Evolutionary conservation across 2,797 vertebrate genomes (phyloP).

Genomic region (Pachyuromys duprasi): DNA sequence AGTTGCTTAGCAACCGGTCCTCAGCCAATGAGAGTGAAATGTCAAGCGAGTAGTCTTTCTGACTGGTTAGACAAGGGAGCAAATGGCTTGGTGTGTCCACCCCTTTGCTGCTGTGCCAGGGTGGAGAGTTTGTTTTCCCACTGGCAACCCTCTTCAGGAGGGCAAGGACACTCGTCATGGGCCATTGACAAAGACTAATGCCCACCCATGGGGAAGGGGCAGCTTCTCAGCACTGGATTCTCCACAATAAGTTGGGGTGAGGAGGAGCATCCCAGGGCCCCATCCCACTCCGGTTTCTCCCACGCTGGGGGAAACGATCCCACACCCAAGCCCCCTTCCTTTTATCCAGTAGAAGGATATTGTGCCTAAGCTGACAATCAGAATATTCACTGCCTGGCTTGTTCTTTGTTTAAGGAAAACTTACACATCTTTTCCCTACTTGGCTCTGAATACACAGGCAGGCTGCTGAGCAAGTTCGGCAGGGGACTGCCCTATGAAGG

Average conservation of each 20-base stretch:
- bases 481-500: not conserved
- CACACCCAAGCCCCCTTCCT: not conserved
- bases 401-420: not conserved
- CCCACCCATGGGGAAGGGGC: not conserved
- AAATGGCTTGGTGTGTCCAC: not conserved
- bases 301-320: not conserved
- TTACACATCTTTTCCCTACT: not conserved
- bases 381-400: not conserved
- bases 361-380: not conserved
- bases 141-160: not conserved
- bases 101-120: not conserved
- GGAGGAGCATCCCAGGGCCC: not conserved
- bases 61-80: constrained; percentile 67
- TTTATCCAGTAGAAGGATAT: not conserved
- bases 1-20: constrained; percentile 75
- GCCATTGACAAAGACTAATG: not conserved
- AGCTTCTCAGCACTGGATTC: not conserved
- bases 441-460: not conserved
- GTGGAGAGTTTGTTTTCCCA: not conserved
- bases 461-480: not conserved
- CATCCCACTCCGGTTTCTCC: not conserved
- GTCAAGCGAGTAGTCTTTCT: constrained; percentile 59
- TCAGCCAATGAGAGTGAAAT: constrained; percentile 73
- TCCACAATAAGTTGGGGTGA: not conserved
- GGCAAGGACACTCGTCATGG: not conserved